Base-by-base conservation (phyloP, 2,888 invertebrate genomes). In the Epinotia ramella region DNA sequence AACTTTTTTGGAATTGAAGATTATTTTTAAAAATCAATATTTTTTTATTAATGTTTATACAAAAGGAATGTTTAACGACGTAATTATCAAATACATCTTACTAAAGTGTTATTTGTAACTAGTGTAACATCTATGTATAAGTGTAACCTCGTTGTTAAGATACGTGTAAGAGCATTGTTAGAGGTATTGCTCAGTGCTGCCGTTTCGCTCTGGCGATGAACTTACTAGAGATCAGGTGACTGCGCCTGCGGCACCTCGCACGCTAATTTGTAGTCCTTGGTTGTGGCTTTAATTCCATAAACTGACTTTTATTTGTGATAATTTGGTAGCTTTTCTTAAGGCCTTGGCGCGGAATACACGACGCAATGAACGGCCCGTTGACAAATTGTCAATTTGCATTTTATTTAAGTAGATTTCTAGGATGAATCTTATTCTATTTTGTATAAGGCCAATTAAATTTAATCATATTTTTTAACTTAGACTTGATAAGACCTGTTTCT, bases 41-140 rank as follows among this genome's bases (percentile, higher is more conserved):
- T 93, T 92, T 93, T 93, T 93, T 93, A 87, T 86, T 91, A 91
- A 89, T 84, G 84, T 89, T 87, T 92, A 90, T 88, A 84, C 86
- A 81, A 84, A 86, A 80, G 78, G 80, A 81, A 83, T 85, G 78
- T 81, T 76, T 80, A 78, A 81, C 81, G 78, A 78, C 78, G 79
- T 79, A 79, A 82, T 87, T 82, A 84, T 84, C 83, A 77, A 77
- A 77, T 74, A 73, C 66, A 72, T 78, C 76, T 75, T 77, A 80
- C 78, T 83, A 77, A 80, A 79, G 79, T 79, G 79, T 86, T 78
- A 71, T 66, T 81, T 87, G 83, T 81, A 79, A 77, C 80, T 81
- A 81, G 79, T 69, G 78, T 85, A 83, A 70, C 75, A 57, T 67
- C 71, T 67, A 78, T 76, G 76, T 78, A 64, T 81, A 81, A 81